Evolutionary conservation across 37 sponge, comb jelly and placozoan genomes (phyloP), one percentile per base, ranked within the genome.

Genomic region (Halichondria panicea): DNA sequence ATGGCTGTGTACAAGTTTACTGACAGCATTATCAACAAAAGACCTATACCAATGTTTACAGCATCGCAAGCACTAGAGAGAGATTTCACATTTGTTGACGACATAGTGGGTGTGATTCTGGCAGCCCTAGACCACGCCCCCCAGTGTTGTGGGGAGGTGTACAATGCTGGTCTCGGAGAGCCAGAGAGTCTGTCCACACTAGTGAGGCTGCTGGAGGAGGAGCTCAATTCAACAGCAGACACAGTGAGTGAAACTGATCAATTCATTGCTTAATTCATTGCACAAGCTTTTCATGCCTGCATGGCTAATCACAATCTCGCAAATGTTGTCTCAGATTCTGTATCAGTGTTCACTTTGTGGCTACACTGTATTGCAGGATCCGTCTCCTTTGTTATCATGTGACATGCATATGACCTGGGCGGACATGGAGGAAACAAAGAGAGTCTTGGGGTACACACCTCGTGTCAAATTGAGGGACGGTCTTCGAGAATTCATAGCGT

Each of bases 1-100:
- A 92, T 92, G 93, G 93, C 93, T 55, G 88, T 83, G 22, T 92
- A 87, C 73, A 79, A 84, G 67, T 77, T 78, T 66, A 36, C 89
- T 45, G 32, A 66, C 46, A 53, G 21, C 13, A 57, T 85, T 9
- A 1, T n/a, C 2, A 43, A 52, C 3, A 50, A 40, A n/a, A 61
- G 27, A 24, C 61, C 41, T 44, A 22, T 75, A 2, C 45, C 53
- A 22, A 30, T 81, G 55, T 72, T 48, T 52, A 32, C 63, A 11
- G 42, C 74, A 0, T 35, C 73, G 25, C 40, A 69, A 27, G 44
- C 68, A 19, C 60, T 88, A 18, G 32, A 45, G 66, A 72, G 93
- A 42, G 93, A 92, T 38, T 87, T 92, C 59, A 92, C 93, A 31
- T 92, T 81, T 56, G 64, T 92, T 56, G 60, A 72, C 77, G 93